A percentile compares a stretch with the other conserved stretches of the same genome.
phyloP scores from a whole-genome alignment of 2,113 vertebrate species.

The Corythoichthys haematopterus region DNA sequence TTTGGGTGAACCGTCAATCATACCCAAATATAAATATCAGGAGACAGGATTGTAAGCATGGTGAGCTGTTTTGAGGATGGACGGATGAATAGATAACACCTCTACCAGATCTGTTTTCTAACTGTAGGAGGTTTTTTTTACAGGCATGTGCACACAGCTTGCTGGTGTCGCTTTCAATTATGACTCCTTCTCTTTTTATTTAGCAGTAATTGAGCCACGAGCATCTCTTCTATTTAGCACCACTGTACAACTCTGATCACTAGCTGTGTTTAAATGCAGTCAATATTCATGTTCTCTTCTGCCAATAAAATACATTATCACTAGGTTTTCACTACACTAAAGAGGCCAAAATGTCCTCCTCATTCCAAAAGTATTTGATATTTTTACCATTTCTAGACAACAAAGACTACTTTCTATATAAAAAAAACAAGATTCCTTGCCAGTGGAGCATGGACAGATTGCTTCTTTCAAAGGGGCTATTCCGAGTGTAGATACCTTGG shows the following conservation, averaged over 20 bases:
- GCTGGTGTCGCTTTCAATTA: constrained; percentile 65
- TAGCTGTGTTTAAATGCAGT: constrained; percentile 8
- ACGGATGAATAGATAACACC: not conserved
- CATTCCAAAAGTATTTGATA: too few species aligned
- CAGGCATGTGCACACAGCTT: constrained; percentile 62
- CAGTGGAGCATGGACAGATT: too few species aligned
- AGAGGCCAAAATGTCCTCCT: too few species aligned
- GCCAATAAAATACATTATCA: too few species aligned
- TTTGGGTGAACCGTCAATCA: not conserved
- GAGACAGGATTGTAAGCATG: not conserved
- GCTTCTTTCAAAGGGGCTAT: too few species aligned
- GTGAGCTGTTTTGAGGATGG: not conserved
- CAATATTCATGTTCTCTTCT: constrained; percentile 19
- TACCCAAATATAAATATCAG: not conserved
- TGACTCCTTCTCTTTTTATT: constrained; percentile 39
- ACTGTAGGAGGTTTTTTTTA: constrained; percentile 40
- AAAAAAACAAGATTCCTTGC: too few species aligned
- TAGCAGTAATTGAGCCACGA: constrained; percentile 63
- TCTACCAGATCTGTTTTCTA: constrained; percentile 46
- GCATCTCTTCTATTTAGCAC: constrained; percentile 64
- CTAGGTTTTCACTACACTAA: too few species aligned
- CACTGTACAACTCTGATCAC: constrained; percentile 23
- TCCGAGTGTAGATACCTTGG: too few species aligned
- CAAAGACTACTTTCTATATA: too few species aligned
- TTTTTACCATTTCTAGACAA: too few species aligned